Evolutionary conservation across 2,113 vertebrate genomes (phyloP), one percentile per base, ranked within the genome.

Genomic region (Toxotes jaculatrix): DNA sequence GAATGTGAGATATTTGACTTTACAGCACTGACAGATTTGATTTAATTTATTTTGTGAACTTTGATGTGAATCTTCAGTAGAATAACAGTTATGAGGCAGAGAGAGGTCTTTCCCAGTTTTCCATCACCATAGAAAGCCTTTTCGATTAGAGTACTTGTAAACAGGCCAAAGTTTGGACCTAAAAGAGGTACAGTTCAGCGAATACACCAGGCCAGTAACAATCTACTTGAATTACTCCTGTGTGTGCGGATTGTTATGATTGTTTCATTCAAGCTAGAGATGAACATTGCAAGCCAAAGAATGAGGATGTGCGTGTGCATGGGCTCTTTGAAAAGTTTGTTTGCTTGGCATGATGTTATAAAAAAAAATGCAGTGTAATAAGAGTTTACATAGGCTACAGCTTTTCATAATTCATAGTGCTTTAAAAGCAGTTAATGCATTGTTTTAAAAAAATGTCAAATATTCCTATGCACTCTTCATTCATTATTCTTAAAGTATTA

Each of bases 221-320:
- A 7, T 16, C 19, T 17, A 32, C 71, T 51, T 32, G 56, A 80
- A 38, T 3, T 8, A 59, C 51, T 68, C 57, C 66, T 7, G 42
- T 7, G 47, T 61, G 43, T 43, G 3, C 16, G 53, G 53, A 13
- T 21, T 40, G 43, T 36, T 55, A 13, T 42, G 70, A 77, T 71
- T 74, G 60, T 67, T 65, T 74, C 3, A 32, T 49, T 60, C 11
- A 63, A 32, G 38, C 40, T 47, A 23, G 19, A 78, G 73, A 70
- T 84, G 21, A 74, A 57, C 67, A 56, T 66, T 57, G 69, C 74
- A 74, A 90, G 84, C 87, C 89, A 91, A 91, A 91, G 90, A 91
- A 14, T 43, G 14, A 72, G 66, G 11, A 65, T 61, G 62, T 21
- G 38, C 5, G 63, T 43, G 16, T 27, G 64, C 40, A 27, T 78